Percentiles rank a stretch among this genome's conserved stretches.
Conservation (phyloP, 2,113 vertebrate species). For the Psilopogon haemacephalus region DNA sequence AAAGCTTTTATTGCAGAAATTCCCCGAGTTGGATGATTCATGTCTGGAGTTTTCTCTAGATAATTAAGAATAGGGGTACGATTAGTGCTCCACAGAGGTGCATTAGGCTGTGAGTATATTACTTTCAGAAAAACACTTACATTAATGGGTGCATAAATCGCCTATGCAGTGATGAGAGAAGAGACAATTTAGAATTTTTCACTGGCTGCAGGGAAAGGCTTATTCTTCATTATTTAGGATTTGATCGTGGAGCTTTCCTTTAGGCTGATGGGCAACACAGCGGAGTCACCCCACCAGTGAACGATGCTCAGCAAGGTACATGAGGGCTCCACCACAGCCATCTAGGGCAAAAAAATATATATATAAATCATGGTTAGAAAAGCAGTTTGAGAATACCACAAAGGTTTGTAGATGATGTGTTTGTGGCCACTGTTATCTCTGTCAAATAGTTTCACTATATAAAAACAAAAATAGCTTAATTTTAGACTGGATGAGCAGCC, state of each 20-base stretch:
- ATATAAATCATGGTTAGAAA: background rate
- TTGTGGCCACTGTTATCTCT: background rate
- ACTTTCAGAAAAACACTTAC: constrained; percentile 53
- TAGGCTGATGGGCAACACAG: background rate
- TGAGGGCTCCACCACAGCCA: background rate
- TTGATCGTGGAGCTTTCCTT: background rate
- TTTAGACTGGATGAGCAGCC: constrained; percentile 46
- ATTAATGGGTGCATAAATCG: constrained; percentile 57
- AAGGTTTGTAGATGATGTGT: background rate
- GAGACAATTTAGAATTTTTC: constrained; percentile 30
- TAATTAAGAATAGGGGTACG: constrained; percentile 46
- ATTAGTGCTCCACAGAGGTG: constrained; percentile 55
- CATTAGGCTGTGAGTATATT: constrained; percentile 49
- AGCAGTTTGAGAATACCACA: background rate
- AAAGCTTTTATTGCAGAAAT: constrained; percentile 57
- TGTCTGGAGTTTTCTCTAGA: constrained; percentile 53
- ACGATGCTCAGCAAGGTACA: background rate
- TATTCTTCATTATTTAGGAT: background rate
- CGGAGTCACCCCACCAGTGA: background rate
- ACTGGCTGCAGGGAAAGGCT: background rate
- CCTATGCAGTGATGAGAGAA: constrained; percentile 27
- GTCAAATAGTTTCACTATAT: background rate
- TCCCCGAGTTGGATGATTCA: constrained; percentile 24
- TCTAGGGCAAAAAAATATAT: background rate
- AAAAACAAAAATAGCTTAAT: constrained; percentile 61